A percentile compares a stretch with the other conserved stretches of the same genome.
Conservation (phyloP, 2,888 invertebrate genomes). For the Serrognathus titanus region DNA sequence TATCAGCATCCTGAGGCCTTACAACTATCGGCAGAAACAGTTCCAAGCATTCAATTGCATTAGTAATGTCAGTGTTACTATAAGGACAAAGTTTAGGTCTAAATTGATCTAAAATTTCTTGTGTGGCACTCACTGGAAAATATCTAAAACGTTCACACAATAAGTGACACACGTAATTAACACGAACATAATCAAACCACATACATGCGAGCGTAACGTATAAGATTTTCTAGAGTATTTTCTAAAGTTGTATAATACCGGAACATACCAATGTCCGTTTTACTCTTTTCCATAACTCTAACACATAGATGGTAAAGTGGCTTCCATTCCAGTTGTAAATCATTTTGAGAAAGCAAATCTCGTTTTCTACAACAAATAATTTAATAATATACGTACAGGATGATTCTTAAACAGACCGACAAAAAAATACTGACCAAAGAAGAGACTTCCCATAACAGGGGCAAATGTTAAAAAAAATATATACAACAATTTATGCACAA, state of each 20-base stretch:
- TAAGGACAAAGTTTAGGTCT: conserved; percentile 77
- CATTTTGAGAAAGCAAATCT: conserved; percentile 71
- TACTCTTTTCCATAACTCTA: conserved; percentile 56
- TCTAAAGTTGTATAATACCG: conserved; percentile 43
- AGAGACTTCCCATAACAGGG: too few species aligned
- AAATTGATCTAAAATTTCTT: conserved; percentile 82
- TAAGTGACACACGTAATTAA: not conserved
- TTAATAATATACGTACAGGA: not conserved
- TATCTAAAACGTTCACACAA: conserved; percentile 53
- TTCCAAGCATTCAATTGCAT: conserved; percentile 61
- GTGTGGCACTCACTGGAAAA: conserved; percentile 70
- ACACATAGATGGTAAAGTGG: conserved; percentile 72
- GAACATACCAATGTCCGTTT: conserved; percentile 59
- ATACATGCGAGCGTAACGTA: conserved; percentile 43
- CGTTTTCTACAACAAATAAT: conserved; percentile 60
- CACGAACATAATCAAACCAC: conserved; percentile 16
- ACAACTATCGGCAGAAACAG: conserved; percentile 75
- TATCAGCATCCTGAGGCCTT: conserved; percentile 57
- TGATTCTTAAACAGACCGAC: too few species aligned
- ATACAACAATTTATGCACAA: too few species aligned
- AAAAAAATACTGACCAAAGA: too few species aligned
- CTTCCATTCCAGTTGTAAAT: conserved; percentile 79
- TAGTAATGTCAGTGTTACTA: conserved; percentile 52
- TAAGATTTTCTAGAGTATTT: conserved; percentile 36
- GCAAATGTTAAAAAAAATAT: too few species aligned